These are phyloP conservation scores for Lutjanus erythropterus DNA, from an alignment of 2,113 vertebrate species.

Conservation along the genomic window DNA sequence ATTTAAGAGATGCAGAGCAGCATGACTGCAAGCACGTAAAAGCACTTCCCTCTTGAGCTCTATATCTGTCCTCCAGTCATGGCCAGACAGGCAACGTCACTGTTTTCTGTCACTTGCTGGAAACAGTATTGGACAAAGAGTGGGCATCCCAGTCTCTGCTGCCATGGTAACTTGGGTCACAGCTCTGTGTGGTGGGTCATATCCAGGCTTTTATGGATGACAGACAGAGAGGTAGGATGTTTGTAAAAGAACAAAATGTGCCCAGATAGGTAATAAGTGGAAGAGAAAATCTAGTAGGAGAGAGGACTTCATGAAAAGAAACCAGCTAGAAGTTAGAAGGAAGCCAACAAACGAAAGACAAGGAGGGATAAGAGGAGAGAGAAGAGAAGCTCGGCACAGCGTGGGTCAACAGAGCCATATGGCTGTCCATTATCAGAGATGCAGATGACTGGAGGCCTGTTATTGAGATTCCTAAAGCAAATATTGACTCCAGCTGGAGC, in stretches of 20 bases:
- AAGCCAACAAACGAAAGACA: constrained; percentile 60
- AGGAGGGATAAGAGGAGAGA: constrained; percentile 58
- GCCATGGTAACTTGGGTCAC: constrained; percentile 84
- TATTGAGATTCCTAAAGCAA: constrained; percentile 90
- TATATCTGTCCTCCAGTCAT: constrained; percentile 25
- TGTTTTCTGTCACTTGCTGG: constrained; percentile 72
- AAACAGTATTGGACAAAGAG: constrained; percentile 73
- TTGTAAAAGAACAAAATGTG: constrained; percentile 59
- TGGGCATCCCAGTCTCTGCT: constrained; percentile 76
- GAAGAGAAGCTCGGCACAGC: constrained; percentile 75
- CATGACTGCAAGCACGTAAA: constrained; percentile 21
- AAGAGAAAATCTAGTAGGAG: constrained; percentile 36
- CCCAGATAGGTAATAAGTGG: constrained; percentile 47
- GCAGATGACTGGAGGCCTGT: constrained; percentile 88
- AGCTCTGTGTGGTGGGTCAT: constrained; percentile 77
- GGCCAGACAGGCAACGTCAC: constrained; percentile 56
- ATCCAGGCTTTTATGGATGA: constrained; percentile 73
- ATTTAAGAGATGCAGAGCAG: constrained; percentile 37
- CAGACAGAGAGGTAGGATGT: constrained; percentile 38
- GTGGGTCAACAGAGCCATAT: constrained; percentile 90
- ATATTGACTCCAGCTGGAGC: constrained; percentile 89
- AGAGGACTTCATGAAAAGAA: constrained; percentile 56
- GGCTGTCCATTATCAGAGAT: constrained; percentile 88
- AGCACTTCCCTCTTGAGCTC: constrained; percentile 39
- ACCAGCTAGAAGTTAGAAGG: constrained; percentile 51